Conservation (phyloP, 2,113 vertebrate species). For the Forbesichthys agassizii region DNA sequence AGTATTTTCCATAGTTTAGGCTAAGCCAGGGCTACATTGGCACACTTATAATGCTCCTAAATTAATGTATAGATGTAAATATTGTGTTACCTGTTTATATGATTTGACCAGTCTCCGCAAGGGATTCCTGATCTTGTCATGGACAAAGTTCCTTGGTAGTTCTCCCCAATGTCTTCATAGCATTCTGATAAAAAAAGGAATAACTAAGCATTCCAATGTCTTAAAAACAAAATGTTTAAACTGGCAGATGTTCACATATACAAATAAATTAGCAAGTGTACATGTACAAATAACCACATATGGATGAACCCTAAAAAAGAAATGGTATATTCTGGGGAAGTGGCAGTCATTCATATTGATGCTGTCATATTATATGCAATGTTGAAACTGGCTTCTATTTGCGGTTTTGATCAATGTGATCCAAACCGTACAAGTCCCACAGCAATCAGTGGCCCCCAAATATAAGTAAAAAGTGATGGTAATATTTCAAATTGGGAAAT, state of each 20-base stretch:
- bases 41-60: not conserved
- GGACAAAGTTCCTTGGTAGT: slow-evolving; percentile 86
- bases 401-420: slow-evolving; percentile 50
- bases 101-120: slow-evolving; percentile 89
- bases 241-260: slow-evolving; percentile 26
- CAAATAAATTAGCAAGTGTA: slow-evolving; percentile 14
- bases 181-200: slow-evolving; percentile 80
- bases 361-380: slow-evolving; percentile 39
- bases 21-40: not conserved
- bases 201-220: slow-evolving; percentile 3
- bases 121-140: slow-evolving; percentile 90
- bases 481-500: slow-evolving; percentile 27
- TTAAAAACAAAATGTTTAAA: not conserved
- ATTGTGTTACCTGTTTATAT: slow-evolving; percentile 72
- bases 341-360: slow-evolving; percentile 29
- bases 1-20: slow-evolving; percentile 18
- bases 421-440: slow-evolving; percentile 20
- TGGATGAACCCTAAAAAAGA: slow-evolving; percentile 23
- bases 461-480: slow-evolving; percentile 25
- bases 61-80: not conserved
- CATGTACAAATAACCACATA: not conserved
- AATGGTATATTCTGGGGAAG: slow-evolving; percentile 18
- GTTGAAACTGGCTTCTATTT: slow-evolving; percentile 35
- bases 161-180: slow-evolving; percentile 87
- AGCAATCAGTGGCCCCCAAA: slow-evolving; percentile 42